A percentile compares a stretch with the other conserved stretches of the same genome.
These are phyloP conservation scores for Blera fallax DNA, from an alignment of 2,888 invertebrate species.

Conservation along the genomic window DNA sequence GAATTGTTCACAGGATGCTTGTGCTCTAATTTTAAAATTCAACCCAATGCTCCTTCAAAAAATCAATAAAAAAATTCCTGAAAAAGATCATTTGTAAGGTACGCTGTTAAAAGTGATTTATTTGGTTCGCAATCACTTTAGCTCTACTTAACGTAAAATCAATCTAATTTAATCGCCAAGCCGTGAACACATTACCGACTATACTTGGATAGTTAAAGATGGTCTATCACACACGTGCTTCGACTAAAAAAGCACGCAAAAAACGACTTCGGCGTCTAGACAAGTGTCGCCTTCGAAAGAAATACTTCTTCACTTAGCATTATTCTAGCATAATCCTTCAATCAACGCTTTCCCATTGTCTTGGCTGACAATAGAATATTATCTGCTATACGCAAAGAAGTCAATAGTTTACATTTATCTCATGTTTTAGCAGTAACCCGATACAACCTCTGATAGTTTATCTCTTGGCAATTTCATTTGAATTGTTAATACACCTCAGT, in stretches of 20 bases:
- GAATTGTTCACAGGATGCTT: no score
- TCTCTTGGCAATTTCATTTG: slow-evolving; percentile 25
- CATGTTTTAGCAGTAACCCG: slow-evolving; percentile 24
- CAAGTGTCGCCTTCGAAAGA: neutral
- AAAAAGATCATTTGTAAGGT: neutral
- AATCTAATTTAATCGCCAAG: neutral
- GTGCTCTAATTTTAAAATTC: no score
- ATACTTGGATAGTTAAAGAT: neutral
- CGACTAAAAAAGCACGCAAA: neutral
- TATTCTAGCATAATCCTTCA: no score
- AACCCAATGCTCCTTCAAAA: no score
- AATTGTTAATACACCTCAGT: slow-evolving; percentile 40
- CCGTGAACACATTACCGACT: neutral
- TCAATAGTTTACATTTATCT: slow-evolving; percentile 14
- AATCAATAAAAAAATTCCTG: neutral
- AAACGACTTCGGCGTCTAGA: neutral
- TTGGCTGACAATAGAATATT: neutral
- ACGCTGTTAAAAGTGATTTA: neutral
- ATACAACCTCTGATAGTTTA: slow-evolving; percentile 11
- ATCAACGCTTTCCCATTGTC: neutral
- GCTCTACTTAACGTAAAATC: neutral
- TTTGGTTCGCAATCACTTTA: slow-evolving; percentile 5
- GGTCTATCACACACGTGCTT: neutral
- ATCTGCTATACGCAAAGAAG: neutral
- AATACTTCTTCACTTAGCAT: no score